Conservation (phyloP, 30 jellyfish, hydroid and myxozoan genomes). For the Aurelia sp. region DNA sequence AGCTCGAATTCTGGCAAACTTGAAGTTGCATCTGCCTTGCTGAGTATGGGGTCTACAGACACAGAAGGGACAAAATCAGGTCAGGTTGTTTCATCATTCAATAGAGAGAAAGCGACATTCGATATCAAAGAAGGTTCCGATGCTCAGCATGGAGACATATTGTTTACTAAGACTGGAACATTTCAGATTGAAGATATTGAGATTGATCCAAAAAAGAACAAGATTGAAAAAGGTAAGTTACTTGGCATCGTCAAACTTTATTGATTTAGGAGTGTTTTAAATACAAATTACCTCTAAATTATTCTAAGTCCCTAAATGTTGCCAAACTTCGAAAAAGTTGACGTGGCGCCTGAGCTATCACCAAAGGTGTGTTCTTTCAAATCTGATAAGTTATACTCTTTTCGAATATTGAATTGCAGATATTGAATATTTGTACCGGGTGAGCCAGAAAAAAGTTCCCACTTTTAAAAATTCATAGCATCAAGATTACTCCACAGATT, state of each 20-base stretch:
- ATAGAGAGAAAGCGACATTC: conserved; percentile 58
- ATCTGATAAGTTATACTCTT: too few relatives aligned
- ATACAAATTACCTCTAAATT: too few relatives aligned
- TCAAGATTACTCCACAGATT: too few relatives aligned
- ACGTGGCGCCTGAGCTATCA: too few relatives aligned
- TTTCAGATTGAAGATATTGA: conserved; percentile 94
- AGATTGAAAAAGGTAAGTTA: conserved; percentile 78
- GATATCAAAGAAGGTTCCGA: conserved; percentile 59
- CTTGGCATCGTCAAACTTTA: neutral
- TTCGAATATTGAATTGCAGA: too few relatives aligned
- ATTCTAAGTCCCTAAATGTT: too few relatives aligned
- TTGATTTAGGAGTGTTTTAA: too few relatives aligned
- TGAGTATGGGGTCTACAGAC: conserved; percentile 89
- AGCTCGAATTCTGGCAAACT: conserved; percentile 58
- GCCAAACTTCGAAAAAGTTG: too few relatives aligned
- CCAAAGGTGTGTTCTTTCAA: too few relatives aligned
- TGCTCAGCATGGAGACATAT: conserved; percentile 70
- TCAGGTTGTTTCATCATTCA: conserved; percentile 63
- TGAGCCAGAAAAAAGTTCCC: too few relatives aligned
- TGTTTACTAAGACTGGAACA: conserved; percentile 78
- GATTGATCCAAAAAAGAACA: conserved; percentile 91
- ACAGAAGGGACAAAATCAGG: conserved; percentile 52
- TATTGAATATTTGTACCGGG: too few relatives aligned
- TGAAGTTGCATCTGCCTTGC: conserved; percentile 95
- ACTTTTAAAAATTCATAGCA: too few relatives aligned